Evolutionary conservation across 2,113 vertebrate genomes (phyloP).

Genomic region (Larimichthys crocea): DNA sequence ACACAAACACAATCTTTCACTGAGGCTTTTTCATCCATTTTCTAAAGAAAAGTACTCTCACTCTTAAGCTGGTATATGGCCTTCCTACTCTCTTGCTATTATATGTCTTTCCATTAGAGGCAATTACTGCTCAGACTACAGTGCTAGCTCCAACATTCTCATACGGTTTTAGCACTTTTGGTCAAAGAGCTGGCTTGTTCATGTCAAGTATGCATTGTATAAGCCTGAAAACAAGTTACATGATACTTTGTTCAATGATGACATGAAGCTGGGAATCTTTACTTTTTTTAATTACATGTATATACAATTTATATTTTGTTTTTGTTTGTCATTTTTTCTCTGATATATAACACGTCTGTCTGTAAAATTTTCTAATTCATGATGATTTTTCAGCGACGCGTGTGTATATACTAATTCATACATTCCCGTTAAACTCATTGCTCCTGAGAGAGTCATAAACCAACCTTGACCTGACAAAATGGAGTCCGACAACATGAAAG

Average conservation of each 20-base stretch:
- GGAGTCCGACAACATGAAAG: slow-evolving; percentile 73
- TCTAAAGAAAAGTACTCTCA: slow-evolving; percentile 74
- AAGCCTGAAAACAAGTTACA: slow-evolving; percentile 58
- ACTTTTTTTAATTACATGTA: background rate
- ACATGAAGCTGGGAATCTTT: background rate
- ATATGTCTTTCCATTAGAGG: slow-evolving; percentile 79
- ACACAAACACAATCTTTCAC: background rate
- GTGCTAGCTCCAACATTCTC: slow-evolving; percentile 63
- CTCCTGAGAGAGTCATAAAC: slow-evolving; percentile 78
- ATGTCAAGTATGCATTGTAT: slow-evolving; percentile 71
- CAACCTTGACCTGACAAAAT: slow-evolving; percentile 77
- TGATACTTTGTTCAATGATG: slow-evolving; percentile 54
- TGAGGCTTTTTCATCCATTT: slow-evolving; percentile 70
- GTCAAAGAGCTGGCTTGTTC: slow-evolving; percentile 66
- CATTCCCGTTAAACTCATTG: slow-evolving; percentile 15
- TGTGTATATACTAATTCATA: no score
- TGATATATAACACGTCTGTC: background rate
- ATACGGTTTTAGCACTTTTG: slow-evolving; percentile 66
- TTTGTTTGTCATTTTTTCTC: background rate
- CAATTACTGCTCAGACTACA: slow-evolving; percentile 71
- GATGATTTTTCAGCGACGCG: no score
- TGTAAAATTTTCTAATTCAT: background rate
- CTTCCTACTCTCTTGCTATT: slow-evolving; percentile 77
- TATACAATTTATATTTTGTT: background rate
- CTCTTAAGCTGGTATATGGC: slow-evolving; percentile 71